Percentiles rank a stretch among this genome's conserved stretches.
These are phyloP conservation scores for Glaucidium brasilianum DNA, from an alignment of 2,113 vertebrate genomes.

Conservation along the genomic window DNA sequence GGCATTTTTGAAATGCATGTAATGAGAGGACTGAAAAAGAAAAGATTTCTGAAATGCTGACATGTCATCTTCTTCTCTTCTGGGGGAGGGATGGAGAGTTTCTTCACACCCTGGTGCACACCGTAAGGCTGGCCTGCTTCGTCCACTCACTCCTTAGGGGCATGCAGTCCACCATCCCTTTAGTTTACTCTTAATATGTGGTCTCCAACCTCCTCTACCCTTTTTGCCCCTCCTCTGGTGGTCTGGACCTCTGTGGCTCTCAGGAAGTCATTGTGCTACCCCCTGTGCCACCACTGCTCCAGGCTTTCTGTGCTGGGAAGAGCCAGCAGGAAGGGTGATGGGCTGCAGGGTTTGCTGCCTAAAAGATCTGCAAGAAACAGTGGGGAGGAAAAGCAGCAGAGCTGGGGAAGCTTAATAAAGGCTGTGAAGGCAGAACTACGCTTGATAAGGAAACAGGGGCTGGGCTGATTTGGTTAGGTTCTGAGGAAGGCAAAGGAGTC, in stretches of 20 bases:
- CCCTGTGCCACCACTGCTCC: background rate
- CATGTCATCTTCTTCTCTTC: background rate
- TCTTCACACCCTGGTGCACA: background rate
- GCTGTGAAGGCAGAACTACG: background rate
- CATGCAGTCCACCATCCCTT: background rate
- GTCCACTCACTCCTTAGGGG: background rate
- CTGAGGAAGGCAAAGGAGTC: background rate
- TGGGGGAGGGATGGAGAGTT: background rate
- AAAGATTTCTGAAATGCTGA: background rate
- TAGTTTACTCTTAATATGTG: background rate
- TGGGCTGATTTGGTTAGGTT: background rate
- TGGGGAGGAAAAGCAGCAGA: background rate
- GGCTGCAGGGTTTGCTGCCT: background rate
- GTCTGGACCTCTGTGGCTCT: background rate
- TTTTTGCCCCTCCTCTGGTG: background rate
- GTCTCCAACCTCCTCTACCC: background rate
- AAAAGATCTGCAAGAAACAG: background rate
- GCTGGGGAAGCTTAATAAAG: background rate
- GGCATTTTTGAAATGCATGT: background rate
- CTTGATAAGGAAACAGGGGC: background rate
- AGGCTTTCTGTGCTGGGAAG: background rate
- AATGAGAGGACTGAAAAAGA: background rate
- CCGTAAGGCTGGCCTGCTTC: background rate
- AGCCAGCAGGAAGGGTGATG: background rate
- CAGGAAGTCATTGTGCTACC: background rate